Conservation (phyloP, 1,140 invertebrate species). For the Formica selysi region DNA sequence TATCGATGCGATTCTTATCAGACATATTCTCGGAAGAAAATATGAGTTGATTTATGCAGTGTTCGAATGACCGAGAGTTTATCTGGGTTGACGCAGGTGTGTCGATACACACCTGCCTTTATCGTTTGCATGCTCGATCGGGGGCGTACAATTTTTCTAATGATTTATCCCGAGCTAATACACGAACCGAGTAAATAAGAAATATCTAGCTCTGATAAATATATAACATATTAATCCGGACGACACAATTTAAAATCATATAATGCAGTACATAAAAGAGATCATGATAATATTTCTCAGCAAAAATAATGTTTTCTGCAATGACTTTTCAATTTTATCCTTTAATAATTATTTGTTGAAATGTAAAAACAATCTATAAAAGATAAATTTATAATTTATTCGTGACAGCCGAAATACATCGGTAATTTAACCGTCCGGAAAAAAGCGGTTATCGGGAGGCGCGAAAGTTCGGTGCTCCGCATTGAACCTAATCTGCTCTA, state of each 20-base stretch:
- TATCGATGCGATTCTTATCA: conserved; percentile 1
- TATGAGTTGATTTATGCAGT: conserved; percentile 20
- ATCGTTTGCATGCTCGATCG: conserved; percentile 34
- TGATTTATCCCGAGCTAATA: background rate
- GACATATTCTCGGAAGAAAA: background rate
- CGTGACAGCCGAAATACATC: conserved; percentile 4
- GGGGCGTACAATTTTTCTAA: background rate
- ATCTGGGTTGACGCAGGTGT: conserved; percentile 73
- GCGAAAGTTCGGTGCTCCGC: conserved; percentile 76
- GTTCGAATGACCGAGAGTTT: conserved; percentile 45
- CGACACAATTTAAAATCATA: background rate
- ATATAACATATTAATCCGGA: background rate
- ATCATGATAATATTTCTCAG: background rate
- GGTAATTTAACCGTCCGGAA: conserved; percentile 30
- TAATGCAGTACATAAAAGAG: background rate
- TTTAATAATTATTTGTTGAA: conserved; percentile 22
- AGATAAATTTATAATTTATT: conserved; percentile 11
- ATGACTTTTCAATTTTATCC: background rate
- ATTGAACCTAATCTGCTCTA: conserved; percentile 81
- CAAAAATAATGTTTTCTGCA: background rate
- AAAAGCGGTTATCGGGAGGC: conserved; percentile 71
- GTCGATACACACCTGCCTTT: conserved; percentile 70
- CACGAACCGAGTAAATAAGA: background rate
- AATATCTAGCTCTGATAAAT: background rate
- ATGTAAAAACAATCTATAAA: background rate